A percentile compares a stretch with the other conserved stretches of the same genome.
Conservation (phyloP, 1,140 invertebrate genomes). For the Dendrolimus kikuchii region DNA sequence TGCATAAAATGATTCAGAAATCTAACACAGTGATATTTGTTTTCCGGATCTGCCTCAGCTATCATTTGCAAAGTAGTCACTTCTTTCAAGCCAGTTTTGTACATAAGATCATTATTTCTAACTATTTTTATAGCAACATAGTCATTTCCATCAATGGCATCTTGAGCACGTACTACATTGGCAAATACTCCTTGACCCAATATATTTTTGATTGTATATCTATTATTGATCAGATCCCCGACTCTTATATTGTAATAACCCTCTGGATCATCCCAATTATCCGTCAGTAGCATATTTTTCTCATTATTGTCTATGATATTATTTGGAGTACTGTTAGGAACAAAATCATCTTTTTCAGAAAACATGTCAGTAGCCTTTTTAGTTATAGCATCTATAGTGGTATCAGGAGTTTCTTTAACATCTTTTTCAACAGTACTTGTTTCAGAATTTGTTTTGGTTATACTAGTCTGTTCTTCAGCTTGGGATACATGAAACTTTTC, state of each 20-base stretch:
- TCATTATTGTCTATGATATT: slow-evolving; percentile 78
- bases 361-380: slow-evolving; percentile 53
- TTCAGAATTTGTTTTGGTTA: slow-evolving; percentile 1
- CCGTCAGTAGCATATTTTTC: slow-evolving; percentile 87
- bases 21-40: slow-evolving; percentile 96
- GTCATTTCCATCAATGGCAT: slow-evolving; percentile 84
- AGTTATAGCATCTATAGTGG: neutral
- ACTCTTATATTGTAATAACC: slow-evolving; percentile 97
- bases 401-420: neutral
- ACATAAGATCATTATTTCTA: slow-evolving; percentile 99
- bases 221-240: slow-evolving; percentile 91
- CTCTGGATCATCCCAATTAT: slow-evolving; percentile 99
- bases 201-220: slow-evolving; percentile 95
- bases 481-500: slow-evolving; percentile 73
- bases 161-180: slow-evolving; percentile 95
- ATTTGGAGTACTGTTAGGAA: slow-evolving; percentile 76
- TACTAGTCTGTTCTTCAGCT: slow-evolving; percentile 15
- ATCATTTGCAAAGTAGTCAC: slow-evolving; percentile 93
- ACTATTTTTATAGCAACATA: slow-evolving; percentile 99
- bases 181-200: slow-evolving; percentile 99
- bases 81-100: slow-evolving; percentile 98
- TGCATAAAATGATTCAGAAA: slow-evolving; percentile 93
- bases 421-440: neutral
- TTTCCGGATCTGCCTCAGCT: slow-evolving; percentile 97
- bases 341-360: slow-evolving; percentile 57